Evolutionary conservation across 2,888 invertebrate species (phyloP).

Genomic region (Poecilus cupreus): DNA sequence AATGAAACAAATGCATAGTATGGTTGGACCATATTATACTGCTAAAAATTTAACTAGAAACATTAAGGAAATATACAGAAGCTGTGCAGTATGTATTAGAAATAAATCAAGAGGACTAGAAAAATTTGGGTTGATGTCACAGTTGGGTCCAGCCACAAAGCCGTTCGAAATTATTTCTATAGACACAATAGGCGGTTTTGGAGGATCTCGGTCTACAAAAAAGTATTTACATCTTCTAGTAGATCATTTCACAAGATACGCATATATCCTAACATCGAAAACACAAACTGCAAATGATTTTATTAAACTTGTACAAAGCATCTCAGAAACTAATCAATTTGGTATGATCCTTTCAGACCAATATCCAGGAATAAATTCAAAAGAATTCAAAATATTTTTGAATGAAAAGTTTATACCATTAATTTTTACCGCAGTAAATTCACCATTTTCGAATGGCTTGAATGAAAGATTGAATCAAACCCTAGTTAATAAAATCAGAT

Average conservation of each 20-base stretch:
- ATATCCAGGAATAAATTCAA: conserved; percentile 67
- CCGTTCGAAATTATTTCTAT: no score
- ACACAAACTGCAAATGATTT: conserved; percentile 65
- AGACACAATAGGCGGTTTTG: conserved; percentile 66
- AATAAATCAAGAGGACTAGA: no score
- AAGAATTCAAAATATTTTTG: conserved; percentile 66
- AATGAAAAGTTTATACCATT: conserved; percentile 59
- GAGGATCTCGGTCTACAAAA: no score
- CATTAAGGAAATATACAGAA: conserved; percentile 50
- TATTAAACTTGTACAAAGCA: conserved; percentile 63
- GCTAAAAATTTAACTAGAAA: conserved; percentile 54
- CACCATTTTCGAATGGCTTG: conserved; percentile 63
- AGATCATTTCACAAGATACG: conserved; percentile 65
- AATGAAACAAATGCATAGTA: conserved; percentile 39
- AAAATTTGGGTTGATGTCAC: no score
- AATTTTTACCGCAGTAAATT: conserved; percentile 61
- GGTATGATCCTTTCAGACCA: conserved; percentile 65
- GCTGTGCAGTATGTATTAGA: no score
- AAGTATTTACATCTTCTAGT: no score
- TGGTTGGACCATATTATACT: conserved; percentile 33
- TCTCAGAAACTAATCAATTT: conserved; percentile 62
- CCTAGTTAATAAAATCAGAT: no score
- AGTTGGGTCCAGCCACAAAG: no score
- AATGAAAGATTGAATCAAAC: no score
- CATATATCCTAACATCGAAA: conserved; percentile 64